Conservation (phyloP, 2,113 vertebrate genomes). For the Pristiophorus japonicus region DNA sequence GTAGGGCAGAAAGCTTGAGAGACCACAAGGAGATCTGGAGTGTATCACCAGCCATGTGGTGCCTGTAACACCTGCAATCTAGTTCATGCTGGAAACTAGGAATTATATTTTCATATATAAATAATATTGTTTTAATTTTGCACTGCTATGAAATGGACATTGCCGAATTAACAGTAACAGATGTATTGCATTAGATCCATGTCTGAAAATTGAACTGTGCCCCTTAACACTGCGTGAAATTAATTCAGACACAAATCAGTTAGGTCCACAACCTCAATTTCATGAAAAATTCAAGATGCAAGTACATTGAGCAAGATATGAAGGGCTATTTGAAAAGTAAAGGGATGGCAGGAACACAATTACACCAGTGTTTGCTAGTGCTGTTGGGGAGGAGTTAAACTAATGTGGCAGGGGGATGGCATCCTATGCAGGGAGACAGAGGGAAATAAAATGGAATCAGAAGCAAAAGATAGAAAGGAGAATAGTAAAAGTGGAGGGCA, state of each 20-base stretch:
- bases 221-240: not conserved
- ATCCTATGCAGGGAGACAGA: too few relatives aligned
- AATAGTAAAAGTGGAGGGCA: too few relatives aligned
- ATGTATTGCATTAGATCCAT: not conserved
- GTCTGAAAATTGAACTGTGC: not conserved
- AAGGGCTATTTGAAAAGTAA: not conserved
- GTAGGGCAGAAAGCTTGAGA: not conserved
- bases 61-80: not conserved
- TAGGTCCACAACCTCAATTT: not conserved
- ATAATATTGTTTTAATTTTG: not conserved
- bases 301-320: not conserved
- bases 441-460: too few relatives aligned
- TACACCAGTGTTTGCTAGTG: too few relatives aligned
- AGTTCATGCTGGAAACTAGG: not conserved
- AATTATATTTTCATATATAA: not conserved
- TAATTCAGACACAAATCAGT: not conserved
- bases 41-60: not conserved
- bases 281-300: not conserved
- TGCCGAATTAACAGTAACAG: not conserved
- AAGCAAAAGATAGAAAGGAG: too few relatives aligned
- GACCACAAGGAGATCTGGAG: not conserved
- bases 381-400: too few relatives aligned
- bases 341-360: not conserved
- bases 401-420: too few relatives aligned
- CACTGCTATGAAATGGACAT: not conserved